Base-by-base conservation (phyloP, 2,113 vertebrate genomes). In the Thamnaconus septentrionalis region DNA sequence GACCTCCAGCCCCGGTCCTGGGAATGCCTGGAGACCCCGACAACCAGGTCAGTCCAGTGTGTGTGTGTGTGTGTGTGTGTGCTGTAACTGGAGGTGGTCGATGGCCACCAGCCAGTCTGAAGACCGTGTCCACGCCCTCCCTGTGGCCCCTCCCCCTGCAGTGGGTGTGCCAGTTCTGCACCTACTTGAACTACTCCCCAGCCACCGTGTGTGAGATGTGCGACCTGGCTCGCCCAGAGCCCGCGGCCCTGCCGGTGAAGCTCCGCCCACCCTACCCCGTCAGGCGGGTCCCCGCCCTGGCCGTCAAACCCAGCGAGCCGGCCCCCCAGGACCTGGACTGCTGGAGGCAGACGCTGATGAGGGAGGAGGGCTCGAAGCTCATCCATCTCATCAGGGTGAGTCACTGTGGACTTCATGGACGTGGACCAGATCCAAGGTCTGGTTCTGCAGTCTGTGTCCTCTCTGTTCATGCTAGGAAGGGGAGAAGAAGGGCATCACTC, bases 141-240 rank as follows among this genome's bases (percentile, higher is more conserved):
- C 18, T 31, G 18, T 31, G 18, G 2, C 18, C 18, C 18, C 18
- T 31, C 18, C 18, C 18, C 18, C 18, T 2, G 4, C 62, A 91
- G 90, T 92, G 90, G 91, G 83, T 90, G 58, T 96, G 95, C 53
- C 88, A 89, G 65, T 93, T 94, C 85, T 96, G 95, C 56, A 96
- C 95, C 40, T 96, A 93, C 68, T 87, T 91, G 75, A 96, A 96
- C 88, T 91, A 87, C 43, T 87, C 84, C 6, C 89, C 86, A 7
- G 88, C 91, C n/a, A 87, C 87, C 6, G 80, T 90, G 5, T 96
- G 95, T 61, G 92, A 94, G 53, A 86, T 96, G 83, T 96, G 95
- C 64, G 90, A 94, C 85, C 86, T 93, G 31, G 90, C 92, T 1
- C 93, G 90, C 47, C 89, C 89, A 45, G 88, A 91, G 43, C 67